Evolutionary conservation across 2,113 vertebrate genomes (phyloP), one percentile per base, ranked within the genome.

Genomic region (Dipodomys spectabilis): DNA sequence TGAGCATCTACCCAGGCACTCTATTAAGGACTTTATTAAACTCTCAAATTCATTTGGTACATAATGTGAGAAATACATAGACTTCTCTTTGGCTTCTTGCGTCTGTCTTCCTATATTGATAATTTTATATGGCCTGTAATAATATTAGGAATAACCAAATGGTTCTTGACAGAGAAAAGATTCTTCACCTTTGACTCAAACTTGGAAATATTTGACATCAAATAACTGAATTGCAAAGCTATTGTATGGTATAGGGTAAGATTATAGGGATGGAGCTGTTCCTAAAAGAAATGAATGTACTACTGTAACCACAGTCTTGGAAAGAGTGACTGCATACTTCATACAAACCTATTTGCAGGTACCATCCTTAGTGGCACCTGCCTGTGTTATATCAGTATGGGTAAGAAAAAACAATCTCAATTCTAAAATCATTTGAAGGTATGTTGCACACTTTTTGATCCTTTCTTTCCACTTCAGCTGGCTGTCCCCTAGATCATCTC

Each of bases 221-320:
- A 20, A 68, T 13, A 16, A 64, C 18, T 86, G 62, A 39, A 67
- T 85, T 82, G 71, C 65, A 11, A 78, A 85, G 23, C 27, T 57
- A 77, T 85, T 68, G 12, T 35, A 83, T 49, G 57, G 73, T 20
- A 22, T 77, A 92, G 68, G 73, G 9, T 16, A 72, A 88, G 22
- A 25, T 69, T 72, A 68, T 5, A 22, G 73, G 27, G 10, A 44
- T 23, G 13, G 39, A 20, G 30, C 27, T 23, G 1, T 3, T 1
- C 22, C 67, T 90, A 64, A 88, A 80, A 83, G 72, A 81, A 91
- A 72, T 57, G 64, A 86, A 84, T 23, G 13, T 87, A 62, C 18
- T 88, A 27, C 16, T 74, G 22, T 39, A 72, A 69, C 16, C 18
- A 28, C 45, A 83, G 67, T 53, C 19, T 81, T 35, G 5, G 60